A percentile compares a stretch with the other conserved stretches of the same genome.
These are phyloP conservation scores for Pangasius mekongensis DNA, from an alignment of 2,797 vertebrate genomes.

Conservation along the genomic window DNA sequence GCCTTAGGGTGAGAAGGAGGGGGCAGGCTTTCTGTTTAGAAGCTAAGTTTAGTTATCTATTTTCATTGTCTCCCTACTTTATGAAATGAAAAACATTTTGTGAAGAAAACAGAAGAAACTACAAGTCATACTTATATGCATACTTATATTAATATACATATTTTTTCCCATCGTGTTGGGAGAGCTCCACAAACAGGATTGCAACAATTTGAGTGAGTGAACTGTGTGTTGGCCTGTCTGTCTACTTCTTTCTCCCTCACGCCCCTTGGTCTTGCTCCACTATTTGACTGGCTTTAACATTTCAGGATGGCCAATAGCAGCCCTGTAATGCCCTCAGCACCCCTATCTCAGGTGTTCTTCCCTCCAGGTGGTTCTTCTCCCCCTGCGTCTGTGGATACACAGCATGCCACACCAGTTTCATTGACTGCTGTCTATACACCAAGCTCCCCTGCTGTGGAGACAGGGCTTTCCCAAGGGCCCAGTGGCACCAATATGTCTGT, in stretches of 20 bases:
- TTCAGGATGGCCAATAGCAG: conserved; percentile 76
- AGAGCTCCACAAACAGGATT: conserved; percentile 57
- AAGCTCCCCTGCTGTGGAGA: conserved; percentile 62
- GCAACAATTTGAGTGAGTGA: conserved; percentile 42
- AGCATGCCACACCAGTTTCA: conserved; percentile 65
- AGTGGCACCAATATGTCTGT: conserved; percentile 58
- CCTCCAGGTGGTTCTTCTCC: conserved; percentile 67
- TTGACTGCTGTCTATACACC: conserved; percentile 54
- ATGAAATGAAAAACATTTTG: conserved; percentile 56
- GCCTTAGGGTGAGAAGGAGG: conserved; percentile 22
- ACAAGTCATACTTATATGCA: conserved; percentile 47
- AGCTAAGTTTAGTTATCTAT: not conserved
- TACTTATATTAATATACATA: conserved; percentile 46
- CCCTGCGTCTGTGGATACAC: conserved; percentile 66
- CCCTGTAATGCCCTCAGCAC: conserved; percentile 72
- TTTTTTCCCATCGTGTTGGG: conserved; percentile 58
- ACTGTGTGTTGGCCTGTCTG: conserved; percentile 58
- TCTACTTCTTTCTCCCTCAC: conserved; percentile 47
- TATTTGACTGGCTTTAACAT: conserved; percentile 38
- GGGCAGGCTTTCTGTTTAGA: conserved; percentile 15
- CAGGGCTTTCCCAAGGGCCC: conserved; percentile 56
- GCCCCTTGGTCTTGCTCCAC: conserved; percentile 28
- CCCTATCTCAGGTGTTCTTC: conserved; percentile 73
- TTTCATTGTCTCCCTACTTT: conserved; percentile 30
- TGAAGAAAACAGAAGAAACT: conserved; percentile 23